phyloP scores from a whole-genome alignment of 92 coral and sea anemone species.

The Zoanthus sansibaricus region DNA sequence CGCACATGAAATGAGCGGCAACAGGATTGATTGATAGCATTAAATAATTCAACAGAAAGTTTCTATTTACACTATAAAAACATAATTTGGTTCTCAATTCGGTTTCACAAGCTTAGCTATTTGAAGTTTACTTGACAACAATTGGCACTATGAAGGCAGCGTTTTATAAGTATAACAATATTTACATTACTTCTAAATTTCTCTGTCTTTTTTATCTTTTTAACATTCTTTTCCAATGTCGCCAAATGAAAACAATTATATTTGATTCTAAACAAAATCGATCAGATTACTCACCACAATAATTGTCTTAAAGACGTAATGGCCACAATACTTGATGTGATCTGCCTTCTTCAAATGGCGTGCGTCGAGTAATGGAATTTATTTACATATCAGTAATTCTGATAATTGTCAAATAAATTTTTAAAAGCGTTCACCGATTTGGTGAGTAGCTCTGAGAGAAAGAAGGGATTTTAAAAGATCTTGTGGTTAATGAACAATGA shows the following conservation, averaged over 20 bases:
- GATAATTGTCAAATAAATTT: no score
- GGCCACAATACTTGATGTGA: no score
- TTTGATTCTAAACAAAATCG: neutral
- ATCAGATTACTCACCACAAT: neutral
- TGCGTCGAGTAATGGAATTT: no score
- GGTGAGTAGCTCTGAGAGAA: no score
- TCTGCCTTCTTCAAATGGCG: no score
- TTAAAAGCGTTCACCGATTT: no score
- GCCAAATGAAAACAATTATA: neutral
- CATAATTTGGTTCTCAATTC: neutral
- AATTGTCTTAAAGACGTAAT: neutral
- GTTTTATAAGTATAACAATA: neutral
- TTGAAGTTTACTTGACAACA: neutral
- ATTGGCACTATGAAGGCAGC: neutral
- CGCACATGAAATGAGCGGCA: no score
- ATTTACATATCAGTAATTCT: no score
- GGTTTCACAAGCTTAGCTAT: neutral
- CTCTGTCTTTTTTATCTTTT: neutral
- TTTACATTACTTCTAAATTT: neutral
- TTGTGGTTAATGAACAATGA: no score
- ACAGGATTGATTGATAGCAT: no score
- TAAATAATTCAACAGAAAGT: no score
- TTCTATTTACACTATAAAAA: neutral
- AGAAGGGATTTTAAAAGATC: no score
- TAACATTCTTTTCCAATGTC: neutral